Conservation (phyloP, 2,797 vertebrate species). For the Phoxinus dragarum region DNA sequence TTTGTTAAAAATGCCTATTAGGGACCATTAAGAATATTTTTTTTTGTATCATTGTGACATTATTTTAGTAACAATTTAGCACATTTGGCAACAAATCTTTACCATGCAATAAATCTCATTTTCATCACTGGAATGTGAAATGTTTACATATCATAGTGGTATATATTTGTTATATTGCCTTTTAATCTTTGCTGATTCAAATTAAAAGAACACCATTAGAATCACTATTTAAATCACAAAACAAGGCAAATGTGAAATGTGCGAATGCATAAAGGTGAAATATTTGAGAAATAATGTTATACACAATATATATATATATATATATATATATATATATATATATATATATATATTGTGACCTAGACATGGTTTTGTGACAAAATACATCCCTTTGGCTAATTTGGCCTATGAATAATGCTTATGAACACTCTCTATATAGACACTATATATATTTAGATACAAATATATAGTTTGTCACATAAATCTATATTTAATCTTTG, state of each 20-base stretch:
- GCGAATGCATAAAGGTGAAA: no score
- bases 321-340: neutral
- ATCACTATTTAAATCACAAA: neutral
- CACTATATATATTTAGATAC: neutral
- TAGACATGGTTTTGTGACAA: neutral
- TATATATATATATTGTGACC: neutral
- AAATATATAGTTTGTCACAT: slow-evolving; percentile 8
- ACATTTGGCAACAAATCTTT: neutral
- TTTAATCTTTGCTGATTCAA: neutral
- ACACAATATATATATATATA: neutral
- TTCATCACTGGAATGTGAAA: neutral
- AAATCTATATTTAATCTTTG: slow-evolving; percentile 68
- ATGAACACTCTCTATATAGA: neutral
- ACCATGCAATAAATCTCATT: no score
- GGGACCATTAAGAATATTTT: neutral
- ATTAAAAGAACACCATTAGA: neutral
- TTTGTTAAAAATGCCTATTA: neutral
- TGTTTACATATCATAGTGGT: neutral
- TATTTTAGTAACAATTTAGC: neutral
- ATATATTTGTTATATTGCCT: neutral
- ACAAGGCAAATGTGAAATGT: neutral
- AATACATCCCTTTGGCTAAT: neutral
- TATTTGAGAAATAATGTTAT: no score
- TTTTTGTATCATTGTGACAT: neutral
- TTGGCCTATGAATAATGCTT: neutral